Evolutionary conservation across 2,113 vertebrate species (phyloP).

Genomic region (Nycticryphes semicollaris): DNA sequence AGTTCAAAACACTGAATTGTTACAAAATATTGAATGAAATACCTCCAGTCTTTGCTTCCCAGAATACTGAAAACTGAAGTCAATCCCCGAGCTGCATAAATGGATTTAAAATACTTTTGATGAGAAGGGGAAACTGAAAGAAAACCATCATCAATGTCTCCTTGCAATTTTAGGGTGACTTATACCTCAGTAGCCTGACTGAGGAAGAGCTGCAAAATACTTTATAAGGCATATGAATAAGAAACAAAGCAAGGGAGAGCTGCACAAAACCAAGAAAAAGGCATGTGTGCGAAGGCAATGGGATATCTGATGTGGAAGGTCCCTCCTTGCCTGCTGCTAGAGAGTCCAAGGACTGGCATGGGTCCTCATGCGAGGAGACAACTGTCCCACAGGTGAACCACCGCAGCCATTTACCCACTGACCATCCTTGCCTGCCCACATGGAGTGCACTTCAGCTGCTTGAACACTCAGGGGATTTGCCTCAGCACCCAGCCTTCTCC

Average conservation of each 20-base stretch:
- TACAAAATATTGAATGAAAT: not conserved
- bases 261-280: not conserved
- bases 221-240: not conserved
- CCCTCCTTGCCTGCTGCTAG: not conserved
- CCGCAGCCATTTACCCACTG: not conserved
- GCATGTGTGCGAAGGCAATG: not conserved
- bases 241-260: not conserved
- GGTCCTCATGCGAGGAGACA: not conserved
- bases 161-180: not conserved
- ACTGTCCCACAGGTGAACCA: not conserved
- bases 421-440: not conserved
- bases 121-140: not conserved
- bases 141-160: not conserved
- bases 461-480: not conserved
- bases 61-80: not conserved
- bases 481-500: not conserved
- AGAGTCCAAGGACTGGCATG: not conserved
- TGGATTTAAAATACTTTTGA: not conserved
- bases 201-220: not conserved
- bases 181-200: not conserved
- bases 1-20: not conserved
- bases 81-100: not conserved
- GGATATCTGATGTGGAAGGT: not conserved
- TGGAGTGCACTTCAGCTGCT: not conserved
- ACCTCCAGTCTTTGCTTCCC: not conserved